Evolutionary conservation across 2,113 vertebrate genomes (phyloP), one percentile per base, ranked within the genome.

Genomic region (Eurypyga helias): DNA sequence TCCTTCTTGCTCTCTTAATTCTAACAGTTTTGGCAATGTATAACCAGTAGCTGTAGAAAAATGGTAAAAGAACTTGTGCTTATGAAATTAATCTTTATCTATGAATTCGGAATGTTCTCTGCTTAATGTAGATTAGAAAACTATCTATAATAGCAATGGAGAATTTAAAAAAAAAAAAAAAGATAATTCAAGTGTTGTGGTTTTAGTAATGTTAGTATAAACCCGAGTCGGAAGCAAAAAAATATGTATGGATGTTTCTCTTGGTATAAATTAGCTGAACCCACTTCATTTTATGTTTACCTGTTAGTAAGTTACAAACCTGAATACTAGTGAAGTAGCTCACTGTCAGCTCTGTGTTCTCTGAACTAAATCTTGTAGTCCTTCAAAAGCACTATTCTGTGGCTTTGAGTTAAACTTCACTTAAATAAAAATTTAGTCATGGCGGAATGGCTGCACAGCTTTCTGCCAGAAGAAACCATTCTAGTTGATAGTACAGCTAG

Each of bases 141-240:
- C 81, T 95, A 77, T 51, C 76, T 97, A 84, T 93, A 95, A 96
- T 95, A 96, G 83, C 86, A 98, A 96, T 70, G 89, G 34, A 24
- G n/a, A 93, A 97, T 77, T n/a, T 41, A 41, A 41, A 41, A 41
- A 41, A 41, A 41, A 41, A 23, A 81, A 93, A 91, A 85, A 95
- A 95, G 92, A 97, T 97, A 98, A 98, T 98, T 98, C 97, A 98
- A 96, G 91, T 55, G 14, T 34, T 79, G 6, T 24, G 10, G 1
- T 77, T 83, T 78, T 70, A 67, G n/a, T n/a, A 75, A 67, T 31
- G 3, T 36, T 75, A 41, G 5, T 11, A 20, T 64, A 89, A 71
- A 52, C 6, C 3, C 51, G n/a, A 72, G 19, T 61, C 7, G 54
- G 33, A 87, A 87, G 13, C 5, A 82, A 18, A 81, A 71, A 66